These are phyloP conservation scores for Ceratoteleas bidentatus DNA, from an alignment of 1,140 invertebrate species.

Conservation along the genomic window DNA sequence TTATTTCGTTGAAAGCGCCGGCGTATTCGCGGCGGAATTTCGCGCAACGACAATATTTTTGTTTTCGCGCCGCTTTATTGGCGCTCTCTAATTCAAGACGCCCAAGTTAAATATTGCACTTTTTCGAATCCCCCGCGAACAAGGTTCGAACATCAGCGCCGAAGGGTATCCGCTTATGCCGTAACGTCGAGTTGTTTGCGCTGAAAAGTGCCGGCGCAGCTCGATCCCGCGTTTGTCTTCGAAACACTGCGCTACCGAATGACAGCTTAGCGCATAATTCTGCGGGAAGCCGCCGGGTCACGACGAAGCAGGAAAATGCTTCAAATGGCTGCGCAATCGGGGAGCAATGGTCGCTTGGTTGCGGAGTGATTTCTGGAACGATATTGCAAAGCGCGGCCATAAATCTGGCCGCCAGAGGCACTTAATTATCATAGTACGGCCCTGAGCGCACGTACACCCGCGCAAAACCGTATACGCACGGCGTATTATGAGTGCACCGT, in stretches of 20 bases:
- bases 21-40: constrained; percentile 12
- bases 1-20: constrained; percentile 15
- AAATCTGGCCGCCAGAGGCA: constrained; percentile 20
- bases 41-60: constrained; percentile 15
- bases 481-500: constrained; percentile 28
- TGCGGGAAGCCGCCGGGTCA: too few relatives aligned
- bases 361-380: constrained; percentile 13
- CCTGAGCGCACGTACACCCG: constrained; percentile 11
- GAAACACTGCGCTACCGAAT: too few relatives aligned
- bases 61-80: constrained; percentile 7
- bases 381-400: constrained; percentile 13
- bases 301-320: too few relatives aligned
- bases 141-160: constrained; percentile 14
- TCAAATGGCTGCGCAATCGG: too few relatives aligned
- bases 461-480: constrained; percentile 29
- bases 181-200: constrained; percentile 6
- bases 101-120: constrained; percentile 8
- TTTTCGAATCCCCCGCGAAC: constrained; percentile 11
- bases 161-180: not conserved
- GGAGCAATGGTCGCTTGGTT: too few relatives aligned
- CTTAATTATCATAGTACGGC: constrained; percentile 31
- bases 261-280: too few relatives aligned
- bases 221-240: too few relatives aligned
- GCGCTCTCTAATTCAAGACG: constrained; percentile 12
- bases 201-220: constrained; percentile 5